Evolutionary conservation across 2,888 invertebrate species (phyloP).

Genomic region (Apocheima hispidaria): DNA sequence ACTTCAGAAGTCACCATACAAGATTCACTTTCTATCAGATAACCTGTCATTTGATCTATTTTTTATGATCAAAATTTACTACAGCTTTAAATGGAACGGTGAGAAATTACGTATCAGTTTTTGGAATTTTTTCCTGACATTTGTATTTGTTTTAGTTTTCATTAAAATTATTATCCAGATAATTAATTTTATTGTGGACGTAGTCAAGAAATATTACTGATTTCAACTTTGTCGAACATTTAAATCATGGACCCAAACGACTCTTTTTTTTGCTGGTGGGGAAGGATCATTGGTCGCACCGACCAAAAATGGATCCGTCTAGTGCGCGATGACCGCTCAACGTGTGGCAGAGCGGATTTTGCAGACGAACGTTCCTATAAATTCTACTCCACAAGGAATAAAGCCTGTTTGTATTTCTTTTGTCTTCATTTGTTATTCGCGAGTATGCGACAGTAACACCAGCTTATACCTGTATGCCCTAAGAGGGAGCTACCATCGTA

Average conservation of each 20-base stretch:
- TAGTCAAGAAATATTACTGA: too few relatives aligned
- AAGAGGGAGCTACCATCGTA: neutral
- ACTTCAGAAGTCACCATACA: constrained; percentile 8
- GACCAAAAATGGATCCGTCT: neutral
- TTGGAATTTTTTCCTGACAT: neutral
- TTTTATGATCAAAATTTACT: neutral
- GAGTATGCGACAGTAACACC: neutral
- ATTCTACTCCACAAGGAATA: too few relatives aligned
- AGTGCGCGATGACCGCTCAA: neutral
- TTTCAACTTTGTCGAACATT: too few relatives aligned
- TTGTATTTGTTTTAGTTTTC: too few relatives aligned
- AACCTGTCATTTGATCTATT: constrained; percentile 9
- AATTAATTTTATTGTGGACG: too few relatives aligned
- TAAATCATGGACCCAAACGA: too few relatives aligned
- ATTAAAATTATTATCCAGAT: too few relatives aligned
- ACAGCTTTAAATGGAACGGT: neutral
- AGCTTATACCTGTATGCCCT: neutral
- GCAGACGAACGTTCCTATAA: neutral
- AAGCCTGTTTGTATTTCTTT: neutral
- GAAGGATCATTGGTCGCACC: neutral
- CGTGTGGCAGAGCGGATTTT: neutral
- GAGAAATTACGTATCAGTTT: neutral
- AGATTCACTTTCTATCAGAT: constrained; percentile 16
- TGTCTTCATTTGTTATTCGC: neutral
- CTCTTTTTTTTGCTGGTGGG: too few relatives aligned